Base-by-base conservation (phyloP, 2,797 vertebrate genomes). In the Danio jaintianensis region DNA sequence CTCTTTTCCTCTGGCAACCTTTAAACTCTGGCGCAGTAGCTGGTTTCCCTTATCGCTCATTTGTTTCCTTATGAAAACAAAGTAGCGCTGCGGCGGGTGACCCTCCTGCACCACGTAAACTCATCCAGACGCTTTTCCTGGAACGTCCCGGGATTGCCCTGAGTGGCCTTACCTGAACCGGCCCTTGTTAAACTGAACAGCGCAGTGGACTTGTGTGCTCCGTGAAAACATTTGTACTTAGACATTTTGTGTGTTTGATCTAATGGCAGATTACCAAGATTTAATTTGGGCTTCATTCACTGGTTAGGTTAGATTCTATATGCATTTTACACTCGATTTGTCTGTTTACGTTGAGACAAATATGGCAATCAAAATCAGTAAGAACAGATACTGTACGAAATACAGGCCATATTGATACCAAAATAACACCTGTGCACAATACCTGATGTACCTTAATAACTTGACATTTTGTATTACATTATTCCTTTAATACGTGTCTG, bases 21-120 rank as follows among this genome's bases (percentile, higher is more conserved):
- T 89, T 91, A 84, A 87, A 88, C 76, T 48, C 86, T 86, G 81
- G 59, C 72, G 62, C 7, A 0, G 81, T 50, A 47, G 43, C 84
- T 47, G 66, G 78, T 79, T 75, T 69, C 84, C 83, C 83, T 91
- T 91, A 85, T 86, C 86, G 78, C 70, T 63, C 13, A 50, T 77
- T 77, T n/a, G 38, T 79, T 62, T 83, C 83, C 20, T 78, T 56
- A 52, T 86, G n/a, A 85, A 84, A 79, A 80, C 12, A 40, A 71
- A 45, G 29, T 52, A 16, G 78, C 45, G 53, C 45, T n/a, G 68
- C 55, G 22, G 47, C 18, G 7, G 18, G 56, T 62, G 56, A 62
- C 47, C 77, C 47, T 7, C 7, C 3, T 48, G 55, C 13, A 59
- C 45, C 38, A 5, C 6, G 16, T 43, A 56, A 79, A 79, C 58